A percentile compares a stretch with the other conserved stretches of the same genome.
Conservation (phyloP, 1,140 invertebrate species). For the Thaumetopoea pityocampa region DNA sequence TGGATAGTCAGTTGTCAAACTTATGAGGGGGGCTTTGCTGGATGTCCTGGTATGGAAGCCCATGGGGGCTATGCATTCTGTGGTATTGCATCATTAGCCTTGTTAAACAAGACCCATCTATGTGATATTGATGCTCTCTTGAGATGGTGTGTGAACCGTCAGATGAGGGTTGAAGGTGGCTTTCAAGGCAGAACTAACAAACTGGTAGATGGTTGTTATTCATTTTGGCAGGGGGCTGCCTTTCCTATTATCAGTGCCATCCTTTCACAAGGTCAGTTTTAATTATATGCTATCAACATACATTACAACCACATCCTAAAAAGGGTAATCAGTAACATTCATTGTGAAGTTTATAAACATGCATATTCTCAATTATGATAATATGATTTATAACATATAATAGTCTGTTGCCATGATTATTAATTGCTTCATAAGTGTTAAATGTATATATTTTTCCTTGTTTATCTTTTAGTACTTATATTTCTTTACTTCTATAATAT, state of each 20-base stretch:
- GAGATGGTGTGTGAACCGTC: conserved; percentile 91
- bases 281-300: too few species aligned
- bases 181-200: conserved; percentile 98
- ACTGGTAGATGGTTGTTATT: conserved; percentile 98
- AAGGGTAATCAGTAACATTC: too few species aligned
- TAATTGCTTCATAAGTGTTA: too few species aligned
- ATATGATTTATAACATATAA: too few species aligned
- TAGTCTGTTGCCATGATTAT: too few species aligned
- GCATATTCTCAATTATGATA: too few species aligned
- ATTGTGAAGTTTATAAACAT: too few species aligned
- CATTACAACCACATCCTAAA: too few species aligned
- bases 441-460: too few species aligned
- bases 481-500: too few species aligned
- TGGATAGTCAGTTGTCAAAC: conserved; percentile 97
- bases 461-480: too few species aligned
- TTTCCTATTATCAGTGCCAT: conserved; percentile 84
- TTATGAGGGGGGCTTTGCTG: conserved; percentile 98
- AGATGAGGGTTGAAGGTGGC: conserved; percentile 94
- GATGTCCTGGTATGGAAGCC: conserved; percentile 95
- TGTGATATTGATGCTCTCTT: conserved; percentile 88
- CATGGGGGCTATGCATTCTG: conserved; percentile 99
- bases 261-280: conserved; percentile 52
- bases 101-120: conserved; percentile 87
- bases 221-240: conserved; percentile 97
- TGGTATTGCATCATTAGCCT: conserved; percentile 90